Conservation (phyloP, 2,888 invertebrate species). For the Drosophila setosimentum region DNA sequence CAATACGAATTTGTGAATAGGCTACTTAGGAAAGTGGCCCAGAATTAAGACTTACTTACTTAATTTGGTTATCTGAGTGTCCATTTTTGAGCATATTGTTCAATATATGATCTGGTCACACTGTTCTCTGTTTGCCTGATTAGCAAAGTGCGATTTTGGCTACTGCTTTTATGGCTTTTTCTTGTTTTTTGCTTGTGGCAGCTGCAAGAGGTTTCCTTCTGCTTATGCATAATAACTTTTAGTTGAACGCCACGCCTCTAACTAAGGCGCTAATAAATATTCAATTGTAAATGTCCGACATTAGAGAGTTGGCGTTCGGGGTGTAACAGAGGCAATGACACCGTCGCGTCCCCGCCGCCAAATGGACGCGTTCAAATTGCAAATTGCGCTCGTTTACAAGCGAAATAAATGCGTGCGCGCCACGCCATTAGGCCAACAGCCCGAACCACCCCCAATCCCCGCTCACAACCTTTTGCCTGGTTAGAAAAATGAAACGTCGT, state of each 20-base stretch:
- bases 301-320: background rate
- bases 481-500: constrained; percentile 77
- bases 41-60: background rate
- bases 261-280: constrained; percentile 62
- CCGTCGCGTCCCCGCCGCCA: constrained; percentile 30
- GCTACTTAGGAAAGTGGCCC: background rate
- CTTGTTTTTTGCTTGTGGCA: constrained; percentile 6
- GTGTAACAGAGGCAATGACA: constrained; percentile 20
- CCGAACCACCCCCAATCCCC: background rate
- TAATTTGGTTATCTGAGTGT: background rate
- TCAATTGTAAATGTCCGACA: constrained; percentile 61
- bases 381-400: constrained; percentile 81
- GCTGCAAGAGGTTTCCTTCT: constrained; percentile 19
- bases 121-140: constrained; percentile 33
- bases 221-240: constrained; percentile 66
- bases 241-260: constrained; percentile 52
- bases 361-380: constrained; percentile 78
- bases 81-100: background rate
- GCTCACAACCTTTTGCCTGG: constrained; percentile 19
- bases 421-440: constrained; percentile 53
- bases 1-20: too few relatives aligned
- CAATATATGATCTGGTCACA: constrained; percentile 6
- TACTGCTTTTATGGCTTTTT: constrained; percentile 3
- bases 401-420: constrained; percentile 72
- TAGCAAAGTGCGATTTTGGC: constrained; percentile 39